A percentile compares a stretch with the other conserved stretches of the same genome.
phyloP scores from a whole-genome alignment of 1,140 invertebrate species.

The Caenorhabditis latens region DNA sequence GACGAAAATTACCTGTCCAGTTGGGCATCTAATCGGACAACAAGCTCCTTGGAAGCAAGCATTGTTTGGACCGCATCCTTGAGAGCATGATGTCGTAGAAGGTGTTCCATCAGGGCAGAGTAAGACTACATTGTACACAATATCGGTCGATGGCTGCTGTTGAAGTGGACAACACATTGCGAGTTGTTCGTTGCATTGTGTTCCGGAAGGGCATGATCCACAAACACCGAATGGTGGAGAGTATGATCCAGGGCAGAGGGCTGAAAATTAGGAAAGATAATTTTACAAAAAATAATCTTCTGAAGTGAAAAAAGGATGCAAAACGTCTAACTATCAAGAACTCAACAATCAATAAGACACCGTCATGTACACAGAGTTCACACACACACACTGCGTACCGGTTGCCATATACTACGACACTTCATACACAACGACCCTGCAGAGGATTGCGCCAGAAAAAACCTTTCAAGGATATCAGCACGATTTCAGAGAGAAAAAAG shows the following conservation, averaged over 20 bases:
- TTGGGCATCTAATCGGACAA: slow-evolving; percentile 66
- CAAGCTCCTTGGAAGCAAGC: slow-evolving; percentile 69
- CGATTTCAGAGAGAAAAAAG: background rate
- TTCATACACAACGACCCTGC: too few relatives aligned
- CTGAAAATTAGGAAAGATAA: slow-evolving; percentile 19
- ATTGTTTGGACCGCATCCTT: slow-evolving; percentile 62
- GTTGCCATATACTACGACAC: too few relatives aligned
- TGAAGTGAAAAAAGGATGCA: too few relatives aligned
- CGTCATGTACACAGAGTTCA: too few relatives aligned
- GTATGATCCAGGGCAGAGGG: slow-evolving; percentile 59
- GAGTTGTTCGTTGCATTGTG: slow-evolving; percentile 58
- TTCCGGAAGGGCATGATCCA: slow-evolving; percentile 57
- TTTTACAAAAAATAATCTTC: too few relatives aligned
- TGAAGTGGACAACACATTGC: slow-evolving; percentile 60
- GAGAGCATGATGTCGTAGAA: slow-evolving; percentile 59
- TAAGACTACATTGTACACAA: slow-evolving; percentile 62
- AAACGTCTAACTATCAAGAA: too few relatives aligned
- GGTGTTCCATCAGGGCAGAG: slow-evolving; percentile 68
- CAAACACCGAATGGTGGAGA: slow-evolving; percentile 59
- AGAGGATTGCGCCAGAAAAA: too few relatives aligned
- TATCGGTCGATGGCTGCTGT: slow-evolving; percentile 52
- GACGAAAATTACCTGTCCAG: slow-evolving; percentile 56
- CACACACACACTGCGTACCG: too few relatives aligned
- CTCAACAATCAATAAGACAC: too few relatives aligned
- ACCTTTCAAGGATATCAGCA: background rate